A percentile compares a stretch with the other conserved stretches of the same genome.
These are phyloP conservation scores for Philereme vetulata DNA, from an alignment of 2,888 invertebrate species.

Conservation along the genomic window DNA sequence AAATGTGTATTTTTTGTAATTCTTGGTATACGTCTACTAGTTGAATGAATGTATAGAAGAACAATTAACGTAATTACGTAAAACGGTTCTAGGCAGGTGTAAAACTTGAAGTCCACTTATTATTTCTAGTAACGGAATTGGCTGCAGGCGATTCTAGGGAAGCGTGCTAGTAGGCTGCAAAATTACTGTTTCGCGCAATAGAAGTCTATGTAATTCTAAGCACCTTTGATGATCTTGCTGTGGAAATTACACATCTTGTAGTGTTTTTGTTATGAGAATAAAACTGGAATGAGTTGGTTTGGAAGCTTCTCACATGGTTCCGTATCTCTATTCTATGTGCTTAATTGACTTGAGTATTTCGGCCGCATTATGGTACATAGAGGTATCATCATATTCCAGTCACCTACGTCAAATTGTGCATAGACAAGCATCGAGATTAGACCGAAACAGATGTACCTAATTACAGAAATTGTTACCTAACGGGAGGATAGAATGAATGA, in stretches of 20 bases:
- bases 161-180: constrained; percentile 73
- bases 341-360: too few species aligned
- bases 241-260: constrained; percentile 34
- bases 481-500: too few species aligned
- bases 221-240: constrained; percentile 65
- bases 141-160: constrained; percentile 75
- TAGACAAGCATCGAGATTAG: too few species aligned
- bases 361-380: too few species aligned
- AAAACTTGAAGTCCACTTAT: constrained; percentile 66
- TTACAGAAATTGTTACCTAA: too few species aligned
- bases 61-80: constrained; percentile 77
- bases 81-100: constrained; percentile 79
- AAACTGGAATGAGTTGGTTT: too few species aligned
- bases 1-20: constrained; percentile 36
- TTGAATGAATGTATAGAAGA: constrained; percentile 52
- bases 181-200: constrained; percentile 74
- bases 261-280: constrained; percentile 11
- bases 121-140: constrained; percentile 77
- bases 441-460: too few species aligned
- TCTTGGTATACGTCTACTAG: constrained; percentile 38
- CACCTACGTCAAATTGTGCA: too few species aligned
- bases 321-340: too few species aligned
- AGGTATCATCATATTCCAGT: too few species aligned
- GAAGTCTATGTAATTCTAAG: constrained; percentile 71
- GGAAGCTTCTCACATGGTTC: too few species aligned